These are phyloP conservation scores for Pterophyllum scalare DNA, from an alignment of 2,113 vertebrate species.

Conservation along the genomic window DNA sequence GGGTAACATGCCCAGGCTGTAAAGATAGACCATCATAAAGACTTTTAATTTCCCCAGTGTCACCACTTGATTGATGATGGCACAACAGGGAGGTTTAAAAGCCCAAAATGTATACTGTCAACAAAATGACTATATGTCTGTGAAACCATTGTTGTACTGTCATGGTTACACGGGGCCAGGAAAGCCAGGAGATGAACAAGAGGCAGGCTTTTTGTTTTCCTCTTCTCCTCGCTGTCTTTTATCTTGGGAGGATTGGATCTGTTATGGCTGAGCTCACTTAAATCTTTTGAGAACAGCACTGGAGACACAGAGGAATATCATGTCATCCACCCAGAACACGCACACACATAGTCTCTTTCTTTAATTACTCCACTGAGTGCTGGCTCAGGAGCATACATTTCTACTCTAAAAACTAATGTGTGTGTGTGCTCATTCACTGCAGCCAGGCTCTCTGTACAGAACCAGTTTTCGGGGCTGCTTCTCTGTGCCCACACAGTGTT, in stretches of 20 bases:
- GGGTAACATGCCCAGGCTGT: conserved; percentile 2
- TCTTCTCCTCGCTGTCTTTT: conserved; percentile 10
- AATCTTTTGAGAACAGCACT: conserved; percentile 21
- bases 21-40: conserved; percentile 52
- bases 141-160: conserved; percentile 29
- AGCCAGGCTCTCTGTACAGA: neutral
- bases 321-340: conserved; percentile 2
- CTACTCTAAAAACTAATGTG: neutral
- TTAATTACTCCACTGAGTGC: conserved; percentile 14
- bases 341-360: neutral
- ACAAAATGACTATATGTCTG: conserved; percentile 25
- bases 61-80: conserved; percentile 37
- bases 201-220: neutral
- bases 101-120: conserved; percentile 6
- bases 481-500: conserved; percentile 29
- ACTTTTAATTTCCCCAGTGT: conserved; percentile 68
- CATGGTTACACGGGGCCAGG: conserved; percentile 4
- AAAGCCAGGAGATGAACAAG: conserved; percentile 2
- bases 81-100: conserved; percentile 39
- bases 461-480: conserved; percentile 33
- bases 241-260: conserved; percentile 26
- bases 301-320: conserved; percentile 18
- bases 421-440: neutral
- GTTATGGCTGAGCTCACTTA: conserved; percentile 31
- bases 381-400: neutral